A percentile compares a stretch with the other conserved stretches of the same genome.
These are phyloP conservation scores for Myzus persicae DNA, from an alignment of 1,140 invertebrate species.

Conservation along the genomic window DNA sequence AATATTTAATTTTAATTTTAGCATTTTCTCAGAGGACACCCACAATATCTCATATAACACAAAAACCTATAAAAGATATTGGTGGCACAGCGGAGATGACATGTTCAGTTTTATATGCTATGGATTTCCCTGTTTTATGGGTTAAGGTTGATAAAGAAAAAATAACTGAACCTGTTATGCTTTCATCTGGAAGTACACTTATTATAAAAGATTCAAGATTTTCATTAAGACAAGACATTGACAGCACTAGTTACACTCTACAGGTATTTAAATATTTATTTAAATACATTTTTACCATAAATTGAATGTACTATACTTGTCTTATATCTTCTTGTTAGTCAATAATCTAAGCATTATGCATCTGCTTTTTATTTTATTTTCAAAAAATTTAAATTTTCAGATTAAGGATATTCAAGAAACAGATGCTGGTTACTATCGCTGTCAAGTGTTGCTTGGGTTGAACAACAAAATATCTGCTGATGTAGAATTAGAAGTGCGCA, in stretches of 20 bases:
- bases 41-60: constrained; percentile 89
- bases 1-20: constrained; percentile 35
- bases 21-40: constrained; percentile 76
- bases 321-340: background rate
- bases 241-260: constrained; percentile 80
- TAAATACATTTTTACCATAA: background rate
- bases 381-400: constrained; percentile 65
- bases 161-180: constrained; percentile 71
- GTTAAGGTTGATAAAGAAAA: constrained; percentile 72
- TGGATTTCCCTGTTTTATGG: constrained; percentile 87
- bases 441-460: constrained; percentile 82
- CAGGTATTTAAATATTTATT: constrained; percentile 69
- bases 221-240: constrained; percentile 80
- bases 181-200: constrained; percentile 81
- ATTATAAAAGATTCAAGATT: constrained; percentile 89
- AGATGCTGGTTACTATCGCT: constrained; percentile 87
- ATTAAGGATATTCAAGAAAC: constrained; percentile 96
- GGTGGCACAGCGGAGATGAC: constrained; percentile 86
- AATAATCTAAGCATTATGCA: background rate
- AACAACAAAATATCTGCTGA: constrained; percentile 78
- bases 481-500: constrained; percentile 82
- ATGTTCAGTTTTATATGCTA: constrained; percentile 88
- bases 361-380: background rate
- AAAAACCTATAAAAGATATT: constrained; percentile 91
- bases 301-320: background rate